A percentile compares a stretch with the other conserved stretches of the same genome.
Evolutionary conservation across 2,888 invertebrate genomes (phyloP).

Genomic region (Rutpela maculata): DNA sequence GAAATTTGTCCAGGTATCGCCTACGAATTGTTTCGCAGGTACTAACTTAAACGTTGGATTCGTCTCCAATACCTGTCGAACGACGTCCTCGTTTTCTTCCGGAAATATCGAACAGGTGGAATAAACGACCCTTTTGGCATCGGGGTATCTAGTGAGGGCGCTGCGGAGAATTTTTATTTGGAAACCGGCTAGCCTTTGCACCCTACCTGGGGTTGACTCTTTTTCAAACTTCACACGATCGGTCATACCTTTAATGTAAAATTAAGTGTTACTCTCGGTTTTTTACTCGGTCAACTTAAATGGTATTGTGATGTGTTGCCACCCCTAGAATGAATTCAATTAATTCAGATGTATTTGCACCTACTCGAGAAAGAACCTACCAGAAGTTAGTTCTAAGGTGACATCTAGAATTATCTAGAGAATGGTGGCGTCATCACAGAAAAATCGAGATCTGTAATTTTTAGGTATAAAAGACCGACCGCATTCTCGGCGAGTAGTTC

Average conservation of each 20-base stretch:
- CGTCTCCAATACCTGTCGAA: conserved; percentile 81
- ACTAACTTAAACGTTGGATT: conserved; percentile 79
- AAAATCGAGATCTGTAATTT: no score
- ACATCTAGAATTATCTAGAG: no score
- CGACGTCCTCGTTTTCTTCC: conserved; percentile 95
- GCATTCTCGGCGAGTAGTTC: no score
- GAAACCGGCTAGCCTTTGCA: conserved; percentile 83
- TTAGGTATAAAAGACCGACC: no score
- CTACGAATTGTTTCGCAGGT: conserved; percentile 78
- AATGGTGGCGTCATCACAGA: no score
- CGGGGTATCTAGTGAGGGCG: conserved; percentile 89
- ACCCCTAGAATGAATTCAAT: no score
- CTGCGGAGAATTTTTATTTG: conserved; percentile 90
- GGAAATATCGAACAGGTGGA: conserved; percentile 95
- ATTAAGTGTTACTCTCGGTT: neutral
- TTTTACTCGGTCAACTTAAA: neutral
- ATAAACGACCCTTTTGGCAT: conserved; percentile 91
- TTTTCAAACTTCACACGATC: conserved; percentile 73
- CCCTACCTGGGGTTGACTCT: conserved; percentile 72
- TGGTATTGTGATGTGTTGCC: no score
- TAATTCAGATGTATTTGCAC: no score
- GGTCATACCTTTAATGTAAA: conserved; percentile 76
- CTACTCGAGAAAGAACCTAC: no score
- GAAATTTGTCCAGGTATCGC: conserved; percentile 82
- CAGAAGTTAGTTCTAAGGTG: no score